Evolutionary conservation across 1,140 invertebrate species (phyloP).

Genomic region (Tetranychus urticae): DNA sequence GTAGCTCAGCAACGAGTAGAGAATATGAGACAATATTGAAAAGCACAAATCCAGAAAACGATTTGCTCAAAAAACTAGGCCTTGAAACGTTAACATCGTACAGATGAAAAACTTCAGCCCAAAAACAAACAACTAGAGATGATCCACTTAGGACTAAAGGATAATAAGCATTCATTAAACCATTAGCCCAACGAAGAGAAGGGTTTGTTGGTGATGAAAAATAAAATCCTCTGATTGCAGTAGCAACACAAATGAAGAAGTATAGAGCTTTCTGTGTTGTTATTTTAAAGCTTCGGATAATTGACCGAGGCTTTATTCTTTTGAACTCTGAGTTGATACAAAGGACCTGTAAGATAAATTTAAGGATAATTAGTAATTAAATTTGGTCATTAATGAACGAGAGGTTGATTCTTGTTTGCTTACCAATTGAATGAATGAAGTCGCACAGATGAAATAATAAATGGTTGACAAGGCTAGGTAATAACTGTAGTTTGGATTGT

Average conservation of each 20-base stretch:
- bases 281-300: constrained; percentile 51
- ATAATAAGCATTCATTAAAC: constrained; percentile 67
- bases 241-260: constrained; percentile 61
- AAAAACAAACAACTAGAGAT: constrained; percentile 75
- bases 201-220: constrained; percentile 58
- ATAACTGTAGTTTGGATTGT: constrained; percentile 34
- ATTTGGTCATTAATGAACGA: neutral
- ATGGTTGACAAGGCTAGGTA: constrained; percentile 46
- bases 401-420: constrained; percentile 33
- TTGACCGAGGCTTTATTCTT: constrained; percentile 49
- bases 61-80: constrained; percentile 64
- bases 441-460: constrained; percentile 56
- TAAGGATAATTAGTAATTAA: neutral
- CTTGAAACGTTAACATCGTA: constrained; percentile 57
- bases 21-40: constrained; percentile 75
- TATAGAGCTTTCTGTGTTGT: constrained; percentile 79
- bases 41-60: constrained; percentile 68
- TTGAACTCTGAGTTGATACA: constrained; percentile 38
- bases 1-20: constrained; percentile 51
- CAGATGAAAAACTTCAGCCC: constrained; percentile 86
- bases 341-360: constrained; percentile 14
- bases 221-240: constrained; percentile 57
- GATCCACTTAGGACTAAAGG: constrained; percentile 64
- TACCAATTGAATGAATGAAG: constrained; percentile 60
- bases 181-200: constrained; percentile 54